phyloP scores from a whole-genome alignment of 2,113 vertebrate genomes.

The Oncorhynchus masou region DNA sequence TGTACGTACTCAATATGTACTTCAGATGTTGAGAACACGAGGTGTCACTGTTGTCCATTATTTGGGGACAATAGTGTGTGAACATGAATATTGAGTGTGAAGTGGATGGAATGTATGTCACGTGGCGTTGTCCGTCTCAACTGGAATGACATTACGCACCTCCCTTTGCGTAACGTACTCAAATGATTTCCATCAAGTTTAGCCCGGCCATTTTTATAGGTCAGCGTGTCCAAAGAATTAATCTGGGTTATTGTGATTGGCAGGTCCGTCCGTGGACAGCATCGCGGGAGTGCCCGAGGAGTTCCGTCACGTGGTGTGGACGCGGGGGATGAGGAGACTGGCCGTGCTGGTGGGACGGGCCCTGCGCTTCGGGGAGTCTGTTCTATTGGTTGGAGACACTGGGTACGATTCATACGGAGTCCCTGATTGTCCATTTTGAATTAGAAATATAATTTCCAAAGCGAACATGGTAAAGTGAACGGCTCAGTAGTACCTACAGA shows the following conservation, averaged over 20 bases:
- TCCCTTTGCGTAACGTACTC: not conserved
- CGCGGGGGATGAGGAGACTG: slow-evolving; percentile 83
- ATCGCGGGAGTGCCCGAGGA: slow-evolving; percentile 75
- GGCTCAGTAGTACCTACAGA: no score
- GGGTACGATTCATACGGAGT: slow-evolving; percentile 76
- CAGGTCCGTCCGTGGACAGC: slow-evolving; percentile 71
- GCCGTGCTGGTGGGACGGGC: slow-evolving; percentile 88
- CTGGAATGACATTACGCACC: no score
- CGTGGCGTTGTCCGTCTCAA: no score
- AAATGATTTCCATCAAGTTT: not conserved
- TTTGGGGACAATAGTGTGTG: not conserved
- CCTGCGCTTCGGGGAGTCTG: slow-evolving; percentile 87
- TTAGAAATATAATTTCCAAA: no score
- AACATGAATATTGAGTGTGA: not conserved
- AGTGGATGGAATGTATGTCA: no score
- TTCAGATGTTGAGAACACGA: no score
- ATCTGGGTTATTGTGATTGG: not conserved
- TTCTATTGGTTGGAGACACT: slow-evolving; percentile 92
- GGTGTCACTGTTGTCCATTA: not conserved
- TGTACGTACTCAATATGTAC: no score
- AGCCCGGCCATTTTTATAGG: not conserved
- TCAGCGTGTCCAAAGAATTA: not conserved
- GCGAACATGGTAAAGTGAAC: no score
- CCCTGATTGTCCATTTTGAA: no score
- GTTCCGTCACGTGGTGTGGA: slow-evolving; percentile 93